phyloP scores from a whole-genome alignment of 2,113 vertebrate genomes.

The Toxotes chatareus region DNA sequence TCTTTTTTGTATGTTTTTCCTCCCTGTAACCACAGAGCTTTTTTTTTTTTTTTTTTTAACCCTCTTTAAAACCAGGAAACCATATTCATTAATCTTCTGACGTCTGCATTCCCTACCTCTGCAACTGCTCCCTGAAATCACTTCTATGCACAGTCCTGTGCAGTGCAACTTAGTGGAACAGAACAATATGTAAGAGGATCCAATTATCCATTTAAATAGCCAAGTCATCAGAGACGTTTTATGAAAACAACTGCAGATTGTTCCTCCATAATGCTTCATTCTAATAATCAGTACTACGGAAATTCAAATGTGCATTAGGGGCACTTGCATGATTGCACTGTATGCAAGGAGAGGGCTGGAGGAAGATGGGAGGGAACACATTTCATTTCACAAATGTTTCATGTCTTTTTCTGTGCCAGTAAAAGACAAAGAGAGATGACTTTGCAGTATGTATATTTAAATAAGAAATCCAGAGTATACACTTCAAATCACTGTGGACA shows the following conservation, averaged over 20 bases:
- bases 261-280: constrained; percentile 12
- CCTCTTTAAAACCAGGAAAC: background rate
- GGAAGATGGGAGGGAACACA: constrained; percentile 10
- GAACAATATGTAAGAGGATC: constrained; percentile 25
- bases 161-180: constrained; percentile 12
- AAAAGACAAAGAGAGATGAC: background rate
- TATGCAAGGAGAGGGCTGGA: background rate
- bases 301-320: constrained; percentile 22
- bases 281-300: constrained; percentile 24
- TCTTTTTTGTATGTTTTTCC: background rate
- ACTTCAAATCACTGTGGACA: background rate
- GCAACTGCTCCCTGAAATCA: constrained; percentile 5
- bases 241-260: constrained; percentile 25
- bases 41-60: background rate
- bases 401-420: background rate
- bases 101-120: background rate
- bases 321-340: constrained; percentile 19
- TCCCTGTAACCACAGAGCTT: background rate
- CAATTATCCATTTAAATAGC: constrained; percentile 22
- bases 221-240: constrained; percentile 25
- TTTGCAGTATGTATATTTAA: background rate
- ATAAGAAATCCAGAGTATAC: background rate
- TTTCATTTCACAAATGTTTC: constrained; percentile 32
- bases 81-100: background rate
- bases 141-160: background rate